Percentiles rank a stretch among this genome's conserved stretches.
phyloP scores from a whole-genome alignment of 2,888 invertebrate genomes.

The Philereme transversata region DNA sequence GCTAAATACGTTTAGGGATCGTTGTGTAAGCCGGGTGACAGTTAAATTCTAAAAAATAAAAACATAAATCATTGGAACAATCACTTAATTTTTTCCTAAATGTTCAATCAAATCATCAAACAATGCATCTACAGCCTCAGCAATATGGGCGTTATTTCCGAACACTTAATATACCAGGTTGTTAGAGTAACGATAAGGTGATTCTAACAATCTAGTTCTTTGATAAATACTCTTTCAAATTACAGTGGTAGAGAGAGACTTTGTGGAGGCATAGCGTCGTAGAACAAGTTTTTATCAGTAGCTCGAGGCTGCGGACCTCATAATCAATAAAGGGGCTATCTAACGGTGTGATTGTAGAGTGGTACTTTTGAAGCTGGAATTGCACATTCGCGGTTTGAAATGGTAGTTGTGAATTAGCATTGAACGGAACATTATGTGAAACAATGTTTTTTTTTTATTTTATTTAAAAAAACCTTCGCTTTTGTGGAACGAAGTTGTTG shows the following conservation, averaged over 20 bases:
- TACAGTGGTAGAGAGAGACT: constrained; percentile 34
- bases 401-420: not conserved
- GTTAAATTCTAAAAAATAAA: too few species aligned
- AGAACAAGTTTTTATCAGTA: constrained; percentile 70
- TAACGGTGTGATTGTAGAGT: constrained; percentile 28
- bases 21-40: too few species aligned
- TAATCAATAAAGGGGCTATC: constrained; percentile 46
- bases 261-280: constrained; percentile 17
- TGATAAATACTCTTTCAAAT: constrained; percentile 42
- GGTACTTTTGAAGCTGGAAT: constrained; percentile 19
- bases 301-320: constrained; percentile 56
- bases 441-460: too few species aligned
- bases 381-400: constrained; percentile 6
- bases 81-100: too few species aligned
- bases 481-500: too few species aligned
- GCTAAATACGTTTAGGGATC: too few species aligned
- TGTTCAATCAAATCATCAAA: too few species aligned
- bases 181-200: not conserved
- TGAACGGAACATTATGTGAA: too few species aligned
- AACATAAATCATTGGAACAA: too few species aligned
- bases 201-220: not conserved
- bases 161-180: not conserved
- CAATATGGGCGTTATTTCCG: too few species aligned
- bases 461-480: too few species aligned
- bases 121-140: too few species aligned